A percentile compares a stretch with the other conserved stretches of the same genome.
phyloP scores from a whole-genome alignment of 2,888 invertebrate genomes.

The Caenorhabditis sp. region DNA sequence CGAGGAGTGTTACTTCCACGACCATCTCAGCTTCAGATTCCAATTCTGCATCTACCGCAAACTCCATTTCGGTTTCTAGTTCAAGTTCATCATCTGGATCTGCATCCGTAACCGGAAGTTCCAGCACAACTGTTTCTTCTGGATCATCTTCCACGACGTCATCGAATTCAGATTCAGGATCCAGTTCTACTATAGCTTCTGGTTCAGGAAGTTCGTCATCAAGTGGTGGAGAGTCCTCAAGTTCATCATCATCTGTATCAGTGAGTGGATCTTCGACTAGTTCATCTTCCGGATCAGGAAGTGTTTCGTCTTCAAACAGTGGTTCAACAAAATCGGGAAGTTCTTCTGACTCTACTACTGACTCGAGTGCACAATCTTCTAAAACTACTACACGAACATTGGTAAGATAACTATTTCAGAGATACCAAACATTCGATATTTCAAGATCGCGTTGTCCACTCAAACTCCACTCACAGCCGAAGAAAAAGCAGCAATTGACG shows the following conservation, averaged over 20 bases:
- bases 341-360: background rate
- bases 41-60: background rate
- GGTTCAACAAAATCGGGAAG: background rate
- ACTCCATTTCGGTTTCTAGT: background rate
- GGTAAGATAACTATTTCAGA: background rate
- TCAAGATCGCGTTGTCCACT: constrained; percentile 7
- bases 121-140: background rate
- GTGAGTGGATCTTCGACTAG: background rate
- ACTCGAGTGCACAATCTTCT: background rate
- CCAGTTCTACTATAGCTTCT: background rate
- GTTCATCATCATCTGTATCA: no score
- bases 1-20: background rate
- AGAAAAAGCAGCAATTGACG: constrained; percentile 25
- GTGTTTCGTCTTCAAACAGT: background rate
- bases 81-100: background rate
- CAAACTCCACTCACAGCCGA: constrained; percentile 16
- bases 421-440: background rate
- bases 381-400: background rate
- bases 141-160: background rate
- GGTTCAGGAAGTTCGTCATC: background rate
- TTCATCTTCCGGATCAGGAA: background rate
- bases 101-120: background rate
- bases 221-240: background rate
- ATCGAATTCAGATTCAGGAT: background rate
- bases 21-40: background rate